phyloP scores from a whole-genome alignment of 2,113 vertebrate species.

The Forbesichthys papilliferus region DNA sequence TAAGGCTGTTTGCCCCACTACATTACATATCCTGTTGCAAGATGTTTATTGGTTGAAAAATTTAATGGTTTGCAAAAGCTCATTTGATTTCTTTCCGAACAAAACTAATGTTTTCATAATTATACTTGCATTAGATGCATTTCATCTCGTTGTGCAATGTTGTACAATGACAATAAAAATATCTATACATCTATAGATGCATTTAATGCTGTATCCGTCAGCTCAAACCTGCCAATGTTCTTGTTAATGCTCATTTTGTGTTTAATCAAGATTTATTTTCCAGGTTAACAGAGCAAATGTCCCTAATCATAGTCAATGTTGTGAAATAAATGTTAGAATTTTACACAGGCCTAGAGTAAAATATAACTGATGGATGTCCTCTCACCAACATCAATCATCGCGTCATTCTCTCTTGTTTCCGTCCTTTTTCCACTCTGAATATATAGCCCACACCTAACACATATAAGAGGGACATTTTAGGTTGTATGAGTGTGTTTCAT shows the following conservation, averaged over 20 bases:
- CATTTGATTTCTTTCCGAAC: neutral
- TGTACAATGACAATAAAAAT: no score
- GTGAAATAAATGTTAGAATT: no score
- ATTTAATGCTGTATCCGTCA: neutral
- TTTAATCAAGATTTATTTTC: neutral
- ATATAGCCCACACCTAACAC: neutral
- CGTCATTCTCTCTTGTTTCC: conserved; percentile 14
- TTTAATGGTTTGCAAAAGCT: neutral
- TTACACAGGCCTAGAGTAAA: neutral
- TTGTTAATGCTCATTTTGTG: neutral
- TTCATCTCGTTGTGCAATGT: no score
- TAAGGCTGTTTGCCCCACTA: no score
- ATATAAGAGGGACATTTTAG: neutral
- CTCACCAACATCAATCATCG: neutral
- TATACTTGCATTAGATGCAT: neutral
- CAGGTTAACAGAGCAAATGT: neutral
- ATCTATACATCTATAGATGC: no score
- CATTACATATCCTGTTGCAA: no score
- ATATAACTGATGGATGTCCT: neutral
- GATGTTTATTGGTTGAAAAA: no score
- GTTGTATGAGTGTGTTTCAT: conserved; percentile 14
- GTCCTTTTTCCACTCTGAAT: neutral
- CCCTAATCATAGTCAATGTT: neutral
- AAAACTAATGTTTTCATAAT: neutral
- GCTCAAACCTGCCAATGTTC: neutral